These are phyloP conservation scores for Rana temporaria DNA, from an alignment of 2,113 vertebrate genomes.

Conservation along the genomic window DNA sequence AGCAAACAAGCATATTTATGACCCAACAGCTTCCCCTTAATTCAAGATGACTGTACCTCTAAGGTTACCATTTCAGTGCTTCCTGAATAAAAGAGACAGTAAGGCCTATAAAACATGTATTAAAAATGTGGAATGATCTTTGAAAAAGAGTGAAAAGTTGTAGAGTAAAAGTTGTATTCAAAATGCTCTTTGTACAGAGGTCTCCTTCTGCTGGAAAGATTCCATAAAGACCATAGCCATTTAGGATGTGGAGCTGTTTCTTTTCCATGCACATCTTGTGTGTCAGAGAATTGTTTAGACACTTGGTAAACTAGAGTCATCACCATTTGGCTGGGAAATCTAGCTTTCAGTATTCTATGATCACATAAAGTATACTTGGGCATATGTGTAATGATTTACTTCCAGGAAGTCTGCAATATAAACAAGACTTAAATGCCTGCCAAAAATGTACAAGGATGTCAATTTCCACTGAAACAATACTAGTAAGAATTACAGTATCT, in stretches of 20 bases:
- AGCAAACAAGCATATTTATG: too few relatives aligned
- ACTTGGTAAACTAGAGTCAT: neutral
- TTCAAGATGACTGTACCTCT: too few relatives aligned
- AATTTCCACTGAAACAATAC: neutral
- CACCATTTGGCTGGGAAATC: neutral
- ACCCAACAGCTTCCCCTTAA: too few relatives aligned
- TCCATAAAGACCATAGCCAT: neutral
- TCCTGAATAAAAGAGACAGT: too few relatives aligned
- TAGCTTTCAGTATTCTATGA: neutral
- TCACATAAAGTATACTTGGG: neutral
- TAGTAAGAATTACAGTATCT: neutral
- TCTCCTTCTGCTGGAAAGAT: neutral
- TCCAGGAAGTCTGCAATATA: neutral
- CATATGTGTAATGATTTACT: neutral
- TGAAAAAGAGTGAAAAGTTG: too few relatives aligned
- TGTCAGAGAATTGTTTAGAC: neutral
- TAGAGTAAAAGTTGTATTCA: too few relatives aligned
- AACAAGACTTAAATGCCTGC: neutral
- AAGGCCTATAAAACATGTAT: too few relatives aligned
- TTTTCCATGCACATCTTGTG: neutral
- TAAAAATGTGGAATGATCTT: too few relatives aligned
- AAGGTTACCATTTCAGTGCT: too few relatives aligned
- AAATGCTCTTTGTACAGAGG: too few relatives aligned
- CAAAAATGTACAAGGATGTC: neutral
- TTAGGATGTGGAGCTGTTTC: neutral